Evolutionary conservation across 2,797 vertebrate species (phyloP).

Genomic region (Pyrocephalus nanus): DNA sequence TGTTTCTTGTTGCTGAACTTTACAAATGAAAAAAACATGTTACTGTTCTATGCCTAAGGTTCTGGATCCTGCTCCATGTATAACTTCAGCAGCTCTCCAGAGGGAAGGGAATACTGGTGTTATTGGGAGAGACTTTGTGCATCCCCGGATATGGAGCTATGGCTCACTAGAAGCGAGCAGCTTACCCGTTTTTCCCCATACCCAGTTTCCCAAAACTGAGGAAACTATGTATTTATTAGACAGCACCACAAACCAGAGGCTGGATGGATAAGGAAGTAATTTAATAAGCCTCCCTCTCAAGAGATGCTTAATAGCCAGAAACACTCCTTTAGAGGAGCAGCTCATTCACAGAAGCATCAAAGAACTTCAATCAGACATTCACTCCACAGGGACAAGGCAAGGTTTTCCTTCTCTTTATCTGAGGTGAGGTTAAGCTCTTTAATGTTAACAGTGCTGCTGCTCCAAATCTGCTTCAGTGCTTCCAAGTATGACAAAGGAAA

Average conservation of each 20-base stretch:
- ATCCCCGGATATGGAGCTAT: background rate
- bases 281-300: background rate
- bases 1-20: background rate
- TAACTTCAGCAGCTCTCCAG: background rate
- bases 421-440: constrained; percentile 73
- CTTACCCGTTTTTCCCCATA: background rate
- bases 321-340: background rate
- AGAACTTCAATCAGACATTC: constrained; percentile 77
- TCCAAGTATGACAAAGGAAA: constrained; percentile 84
- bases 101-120: background rate
- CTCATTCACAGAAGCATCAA: constrained; percentile 13
- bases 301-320: background rate
- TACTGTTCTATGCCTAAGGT: background rate
- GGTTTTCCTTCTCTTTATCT: constrained; percentile 78
- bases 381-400: constrained; percentile 81
- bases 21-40: background rate
- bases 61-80: background rate
- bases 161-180: background rate
- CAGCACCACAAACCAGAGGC: background rate
- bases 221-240: background rate
- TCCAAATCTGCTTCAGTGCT: constrained; percentile 85
- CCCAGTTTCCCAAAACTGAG: background rate
- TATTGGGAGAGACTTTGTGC: background rate
- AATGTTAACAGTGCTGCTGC: constrained; percentile 53
- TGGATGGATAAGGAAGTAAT: background rate